Evolutionary conservation across 2,113 vertebrate genomes (phyloP).

Genomic region (Oreocharis arfaki): DNA sequence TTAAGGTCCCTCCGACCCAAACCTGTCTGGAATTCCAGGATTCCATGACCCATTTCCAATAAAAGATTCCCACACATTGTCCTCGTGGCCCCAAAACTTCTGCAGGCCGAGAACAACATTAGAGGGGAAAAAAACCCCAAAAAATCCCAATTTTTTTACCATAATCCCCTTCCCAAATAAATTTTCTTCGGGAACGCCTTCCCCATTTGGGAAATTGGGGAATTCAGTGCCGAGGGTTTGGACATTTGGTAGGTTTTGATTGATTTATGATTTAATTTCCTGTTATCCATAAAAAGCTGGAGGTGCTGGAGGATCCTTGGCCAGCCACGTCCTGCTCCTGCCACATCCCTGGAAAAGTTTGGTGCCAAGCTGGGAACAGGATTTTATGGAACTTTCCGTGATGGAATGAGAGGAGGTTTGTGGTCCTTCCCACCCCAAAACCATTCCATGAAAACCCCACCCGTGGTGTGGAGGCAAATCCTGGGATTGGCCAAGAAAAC

Average conservation of each 20-base stretch:
- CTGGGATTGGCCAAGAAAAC: no score
- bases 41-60: not conserved
- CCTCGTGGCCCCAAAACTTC: not conserved
- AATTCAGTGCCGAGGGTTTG: not conserved
- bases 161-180: not conserved
- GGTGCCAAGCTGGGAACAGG: no score
- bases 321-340: no score
- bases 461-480: no score
- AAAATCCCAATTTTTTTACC: fast-evolving
- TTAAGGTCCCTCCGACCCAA: not conserved
- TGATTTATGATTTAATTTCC: not conserved
- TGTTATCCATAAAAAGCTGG: no score
- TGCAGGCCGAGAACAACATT: not conserved
- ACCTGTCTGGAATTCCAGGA: not conserved
- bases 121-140: not conserved
- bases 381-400: no score
- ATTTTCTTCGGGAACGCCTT: not conserved
- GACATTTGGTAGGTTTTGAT: fast-evolving
- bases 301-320: no score
- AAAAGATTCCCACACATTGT: not conserved
- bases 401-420: no score
- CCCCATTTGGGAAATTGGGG: no score
- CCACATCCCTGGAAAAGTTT: no score
- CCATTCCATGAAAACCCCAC: no score
- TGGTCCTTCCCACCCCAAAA: no score